Evolutionary conservation across 2,797 vertebrate species (phyloP), one percentile per base, ranked within the genome.

Genomic region (Danionella dracula): DNA sequence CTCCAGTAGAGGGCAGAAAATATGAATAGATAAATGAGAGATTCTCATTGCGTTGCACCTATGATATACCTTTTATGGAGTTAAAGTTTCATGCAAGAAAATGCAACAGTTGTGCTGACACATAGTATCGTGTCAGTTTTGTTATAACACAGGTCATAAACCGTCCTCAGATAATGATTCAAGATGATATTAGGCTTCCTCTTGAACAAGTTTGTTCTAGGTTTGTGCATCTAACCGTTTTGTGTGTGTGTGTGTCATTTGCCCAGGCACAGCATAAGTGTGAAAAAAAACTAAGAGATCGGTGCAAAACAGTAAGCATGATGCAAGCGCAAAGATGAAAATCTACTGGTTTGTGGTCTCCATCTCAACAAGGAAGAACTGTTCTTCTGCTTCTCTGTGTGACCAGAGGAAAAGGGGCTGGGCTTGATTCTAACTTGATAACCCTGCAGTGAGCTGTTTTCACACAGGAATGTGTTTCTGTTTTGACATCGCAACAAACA

Each of bases 351-450:
- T 57, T 70, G 48, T 72, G 62, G 58, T 44, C 44, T 55, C 16
- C 38, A 51, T 75, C 69, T 66, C 53, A 27, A 83, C 74, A 82
- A 73, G 71, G 66, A 71, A 51, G 58, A 77, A 71, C 70, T 76
- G 75, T 83, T 78, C 68, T 42, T 38, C 72, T 75, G 35, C 75
- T 63, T 38, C 72, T 75, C 32, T 74, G 65, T 81, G 77, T 82
- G 79, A 84, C 80, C 66, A 51, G 2, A 64, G 34, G 23, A 38
- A 79, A 40, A 62, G 75, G 82, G 87, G 84, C 68, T 56, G 82
- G 75, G 19, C 75, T 66, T 20, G 29, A 60, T 2, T 13, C 66
- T 83, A 86, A 87, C 82, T 74, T 68, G 79, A 84, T 85, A 83
- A 79, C 49, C 54, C 37, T 56, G 32, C 48, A 58, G 46, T 45